These are phyloP conservation scores for Tiliqua scincoides DNA, from an alignment of 2,113 vertebrate species.

Conservation along the genomic window DNA sequence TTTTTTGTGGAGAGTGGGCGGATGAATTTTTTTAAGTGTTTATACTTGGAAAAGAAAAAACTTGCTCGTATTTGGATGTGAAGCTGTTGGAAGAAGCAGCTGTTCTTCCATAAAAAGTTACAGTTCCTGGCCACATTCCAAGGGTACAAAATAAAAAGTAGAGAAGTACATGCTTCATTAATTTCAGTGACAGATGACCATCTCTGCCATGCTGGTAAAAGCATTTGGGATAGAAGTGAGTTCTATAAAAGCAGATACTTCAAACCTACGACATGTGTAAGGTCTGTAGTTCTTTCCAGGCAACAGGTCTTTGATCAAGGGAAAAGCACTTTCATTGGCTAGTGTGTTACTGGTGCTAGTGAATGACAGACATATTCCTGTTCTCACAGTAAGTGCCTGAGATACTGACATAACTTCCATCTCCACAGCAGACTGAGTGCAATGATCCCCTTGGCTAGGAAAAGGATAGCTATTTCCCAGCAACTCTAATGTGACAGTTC, in stretches of 20 bases:
- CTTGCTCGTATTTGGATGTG: constrained; percentile 37
- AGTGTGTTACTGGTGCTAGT: neutral
- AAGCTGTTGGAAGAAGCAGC: neutral
- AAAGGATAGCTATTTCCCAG: neutral
- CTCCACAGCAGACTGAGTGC: neutral
- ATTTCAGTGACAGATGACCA: neutral
- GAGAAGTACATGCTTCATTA: neutral
- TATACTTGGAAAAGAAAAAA: constrained; percentile 33
- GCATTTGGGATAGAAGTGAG: neutral
- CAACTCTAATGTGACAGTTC: neutral
- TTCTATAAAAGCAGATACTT: neutral
- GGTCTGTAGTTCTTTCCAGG: neutral
- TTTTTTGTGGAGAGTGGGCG: neutral
- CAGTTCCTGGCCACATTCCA: neutral
- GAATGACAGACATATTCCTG: neutral
- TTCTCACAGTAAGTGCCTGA: neutral
- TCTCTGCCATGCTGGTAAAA: neutral
- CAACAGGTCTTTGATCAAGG: neutral
- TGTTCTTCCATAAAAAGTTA: constrained; percentile 11
- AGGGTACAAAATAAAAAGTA: neutral
- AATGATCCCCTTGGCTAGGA: neutral
- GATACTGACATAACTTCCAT: neutral
- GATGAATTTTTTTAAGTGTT: neutral
- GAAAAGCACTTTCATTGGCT: neutral
- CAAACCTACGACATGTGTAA: neutral